Evolutionary conservation across 1,140 invertebrate species (phyloP).

Genomic region (Psix sp.): DNA sequence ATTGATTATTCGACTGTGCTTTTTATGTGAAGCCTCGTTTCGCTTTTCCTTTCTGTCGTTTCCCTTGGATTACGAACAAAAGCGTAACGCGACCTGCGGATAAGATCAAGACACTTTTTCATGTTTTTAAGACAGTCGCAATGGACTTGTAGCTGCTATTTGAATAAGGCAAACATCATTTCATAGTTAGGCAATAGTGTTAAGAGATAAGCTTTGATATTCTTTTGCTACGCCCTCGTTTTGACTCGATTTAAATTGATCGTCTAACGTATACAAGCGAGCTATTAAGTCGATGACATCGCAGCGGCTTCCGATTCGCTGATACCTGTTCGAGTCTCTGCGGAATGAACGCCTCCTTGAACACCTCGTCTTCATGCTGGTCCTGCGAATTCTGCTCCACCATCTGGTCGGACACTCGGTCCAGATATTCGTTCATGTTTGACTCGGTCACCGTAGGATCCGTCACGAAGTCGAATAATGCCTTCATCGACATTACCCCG

Average conservation of each 20-base stretch:
- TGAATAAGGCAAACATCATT: too few species aligned
- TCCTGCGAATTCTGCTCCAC: constrained; percentile 82
- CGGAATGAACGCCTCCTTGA: constrained; percentile 96
- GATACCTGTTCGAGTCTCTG: constrained; percentile 94
- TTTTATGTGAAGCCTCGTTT: too few species aligned
- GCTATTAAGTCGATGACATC: constrained; percentile 18
- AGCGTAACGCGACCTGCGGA: too few species aligned
- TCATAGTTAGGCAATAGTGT: constrained; percentile 2
- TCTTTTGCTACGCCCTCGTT: constrained; percentile 7
- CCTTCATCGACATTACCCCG: constrained; percentile 91
- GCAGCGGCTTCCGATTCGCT: constrained; percentile 22
- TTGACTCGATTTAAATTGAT: constrained; percentile 5
- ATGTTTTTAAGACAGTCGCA: too few species aligned
- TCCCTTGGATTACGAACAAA: too few species aligned
- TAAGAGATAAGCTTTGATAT: constrained; percentile 12
- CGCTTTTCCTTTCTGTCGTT: too few species aligned
- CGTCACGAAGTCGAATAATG: constrained; percentile 97
- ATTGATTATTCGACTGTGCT: constrained; percentile 1
- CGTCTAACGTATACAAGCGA: constrained; percentile 8
- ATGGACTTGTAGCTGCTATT: too few species aligned
- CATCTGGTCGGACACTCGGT: constrained; percentile 83
- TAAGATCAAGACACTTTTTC: too few species aligned
- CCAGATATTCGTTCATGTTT: constrained; percentile 89
- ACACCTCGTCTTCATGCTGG: constrained; percentile 91
- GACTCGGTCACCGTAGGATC: constrained; percentile 88